Percentiles rank a stretch among this genome's conserved stretches.
These are phyloP conservation scores for Bothrops jararaca DNA, from an alignment of 2,113 vertebrate species.

Conservation along the genomic window DNA sequence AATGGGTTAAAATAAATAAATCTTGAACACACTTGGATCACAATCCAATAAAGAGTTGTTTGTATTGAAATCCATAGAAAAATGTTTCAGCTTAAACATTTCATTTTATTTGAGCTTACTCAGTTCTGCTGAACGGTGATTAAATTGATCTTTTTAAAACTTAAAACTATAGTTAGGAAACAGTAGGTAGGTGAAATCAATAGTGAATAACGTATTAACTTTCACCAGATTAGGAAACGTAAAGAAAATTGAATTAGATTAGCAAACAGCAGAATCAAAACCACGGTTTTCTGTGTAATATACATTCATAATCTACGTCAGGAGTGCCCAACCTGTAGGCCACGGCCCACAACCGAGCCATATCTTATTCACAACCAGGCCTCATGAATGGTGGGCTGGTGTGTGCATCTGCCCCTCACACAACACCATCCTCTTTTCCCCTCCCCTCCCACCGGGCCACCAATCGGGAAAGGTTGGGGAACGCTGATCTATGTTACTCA, in stretches of 20 bases:
- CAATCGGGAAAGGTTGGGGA: background rate
- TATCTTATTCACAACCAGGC: background rate
- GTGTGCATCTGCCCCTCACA: background rate
- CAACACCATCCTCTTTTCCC: background rate
- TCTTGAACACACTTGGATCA: background rate
- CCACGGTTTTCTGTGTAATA: constrained; percentile 3
- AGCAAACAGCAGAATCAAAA: constrained; percentile 14
- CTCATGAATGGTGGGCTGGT: background rate
- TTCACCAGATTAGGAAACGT: background rate
- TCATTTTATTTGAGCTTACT: background rate
- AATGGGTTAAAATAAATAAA: constrained; percentile 1
- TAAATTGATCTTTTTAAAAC: background rate
- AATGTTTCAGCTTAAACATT: background rate
- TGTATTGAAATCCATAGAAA: background rate
- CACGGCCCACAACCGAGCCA: fast-evolving
- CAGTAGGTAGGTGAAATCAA: background rate
- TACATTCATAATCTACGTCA: background rate
- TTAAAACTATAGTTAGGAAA: background rate
- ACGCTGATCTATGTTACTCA: background rate
- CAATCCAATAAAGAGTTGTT: background rate
- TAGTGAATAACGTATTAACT: background rate
- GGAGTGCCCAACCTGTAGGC: background rate
- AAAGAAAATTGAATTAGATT: constrained; percentile 13
- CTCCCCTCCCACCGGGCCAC: background rate
- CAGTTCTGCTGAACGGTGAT: background rate